These are phyloP conservation scores for Megalurothrips usitatus DNA, from an alignment of 2,888 invertebrate genomes.

Conservation along the genomic window DNA sequence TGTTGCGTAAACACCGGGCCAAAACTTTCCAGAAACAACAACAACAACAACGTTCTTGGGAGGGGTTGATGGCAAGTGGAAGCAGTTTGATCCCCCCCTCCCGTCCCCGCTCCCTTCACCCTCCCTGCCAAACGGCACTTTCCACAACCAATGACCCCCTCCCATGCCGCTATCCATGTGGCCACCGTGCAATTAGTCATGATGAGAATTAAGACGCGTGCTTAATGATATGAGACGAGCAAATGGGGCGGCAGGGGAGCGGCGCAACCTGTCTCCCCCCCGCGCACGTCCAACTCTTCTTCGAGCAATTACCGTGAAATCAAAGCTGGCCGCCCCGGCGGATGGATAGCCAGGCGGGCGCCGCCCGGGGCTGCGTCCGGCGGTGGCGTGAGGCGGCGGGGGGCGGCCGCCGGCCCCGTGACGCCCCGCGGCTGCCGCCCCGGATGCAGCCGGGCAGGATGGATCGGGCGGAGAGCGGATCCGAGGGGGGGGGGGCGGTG, in stretches of 20 bases:
- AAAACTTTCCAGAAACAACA: too few species aligned
- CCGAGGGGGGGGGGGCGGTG: background rate
- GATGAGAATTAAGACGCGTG: constrained; percentile 19
- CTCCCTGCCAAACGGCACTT: too few species aligned
- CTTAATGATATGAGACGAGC: constrained; percentile 7
- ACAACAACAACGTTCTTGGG: too few species aligned
- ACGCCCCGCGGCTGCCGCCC: too few species aligned
- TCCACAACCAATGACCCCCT: background rate
- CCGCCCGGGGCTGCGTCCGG: background rate
- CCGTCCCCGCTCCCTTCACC: too few species aligned
- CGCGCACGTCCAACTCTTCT: background rate
- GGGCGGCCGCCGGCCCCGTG: background rate
- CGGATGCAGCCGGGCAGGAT: too few species aligned
- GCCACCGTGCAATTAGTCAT: constrained; percentile 3
- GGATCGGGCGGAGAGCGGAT: too few species aligned
- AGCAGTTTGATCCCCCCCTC: too few species aligned
- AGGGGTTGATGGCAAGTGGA: too few species aligned
- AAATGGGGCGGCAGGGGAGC: background rate
- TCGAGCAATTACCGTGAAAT: constrained; percentile 25
- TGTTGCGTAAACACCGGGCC: too few species aligned
- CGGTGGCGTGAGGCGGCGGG: background rate
- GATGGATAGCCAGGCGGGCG: background rate
- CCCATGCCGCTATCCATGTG: background rate
- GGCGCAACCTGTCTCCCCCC: background rate
- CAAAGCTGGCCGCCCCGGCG: background rate